Percentiles rank a stretch among this genome's conserved stretches.
These are phyloP conservation scores for Phalacrocorax pelagicus DNA, from an alignment of 2,113 vertebrate genomes.

Conservation along the genomic window DNA sequence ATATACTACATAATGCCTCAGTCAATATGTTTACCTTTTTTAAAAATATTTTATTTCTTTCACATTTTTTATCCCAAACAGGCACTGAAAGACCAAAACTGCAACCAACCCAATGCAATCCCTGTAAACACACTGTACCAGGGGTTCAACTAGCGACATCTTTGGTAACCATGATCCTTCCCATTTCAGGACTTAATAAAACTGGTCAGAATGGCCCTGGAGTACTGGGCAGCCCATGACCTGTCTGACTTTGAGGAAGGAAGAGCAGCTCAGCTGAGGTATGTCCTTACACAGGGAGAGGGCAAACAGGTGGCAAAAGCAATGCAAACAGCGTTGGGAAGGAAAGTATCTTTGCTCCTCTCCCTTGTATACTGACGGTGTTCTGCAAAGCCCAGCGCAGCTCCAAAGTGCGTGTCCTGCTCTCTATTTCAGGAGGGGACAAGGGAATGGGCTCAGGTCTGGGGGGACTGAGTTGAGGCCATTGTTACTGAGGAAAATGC, in stretches of 20 bases:
- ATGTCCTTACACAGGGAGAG: constrained; percentile 66
- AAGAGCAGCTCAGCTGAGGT: constrained; percentile 15
- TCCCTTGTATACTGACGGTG: background rate
- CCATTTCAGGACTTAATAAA: constrained; percentile 58
- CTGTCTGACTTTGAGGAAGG: constrained; percentile 47
- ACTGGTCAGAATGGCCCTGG: constrained; percentile 44
- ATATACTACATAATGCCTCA: background rate
- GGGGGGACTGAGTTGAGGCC: background rate
- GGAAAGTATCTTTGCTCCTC: constrained; percentile 69
- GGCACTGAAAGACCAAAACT: background rate
- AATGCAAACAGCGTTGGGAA: constrained; percentile 46
- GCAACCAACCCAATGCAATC: background rate
- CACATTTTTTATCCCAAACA: background rate
- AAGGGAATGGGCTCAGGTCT: background rate
- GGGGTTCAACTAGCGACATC: background rate
- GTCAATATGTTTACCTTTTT: background rate
- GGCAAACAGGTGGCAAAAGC: constrained; percentile 48
- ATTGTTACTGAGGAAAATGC: rapidly evolving
- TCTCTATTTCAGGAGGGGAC: background rate
- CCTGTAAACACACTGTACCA: background rate
- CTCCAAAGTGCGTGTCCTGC: background rate
- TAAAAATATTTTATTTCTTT: background rate
- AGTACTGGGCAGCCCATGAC: constrained; percentile 10
- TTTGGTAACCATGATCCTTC: background rate
- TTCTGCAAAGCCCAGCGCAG: background rate